phyloP scores from a whole-genome alignment of 2,888 invertebrate genomes.

The Pachymerium ferrugineum region DNA sequence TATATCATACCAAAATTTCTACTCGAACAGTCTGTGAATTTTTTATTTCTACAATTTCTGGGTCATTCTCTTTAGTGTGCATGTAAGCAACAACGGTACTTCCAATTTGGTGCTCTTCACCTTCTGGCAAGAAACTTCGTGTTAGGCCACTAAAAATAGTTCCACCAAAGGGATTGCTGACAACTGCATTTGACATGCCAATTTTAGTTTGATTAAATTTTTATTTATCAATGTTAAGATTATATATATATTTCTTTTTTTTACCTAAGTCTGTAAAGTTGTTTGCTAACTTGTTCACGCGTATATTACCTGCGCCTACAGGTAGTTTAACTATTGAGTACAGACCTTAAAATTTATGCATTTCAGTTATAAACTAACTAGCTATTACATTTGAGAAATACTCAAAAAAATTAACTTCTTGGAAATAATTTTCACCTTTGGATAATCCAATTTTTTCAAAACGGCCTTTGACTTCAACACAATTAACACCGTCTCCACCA shows the following conservation, averaged over 20 bases:
- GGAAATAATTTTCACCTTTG: no score
- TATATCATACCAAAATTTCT: background rate
- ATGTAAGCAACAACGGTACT: background rate
- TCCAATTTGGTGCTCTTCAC: background rate
- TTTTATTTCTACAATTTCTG: background rate
- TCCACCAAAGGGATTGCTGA: background rate
- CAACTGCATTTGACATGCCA: background rate
- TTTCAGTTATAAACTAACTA: no score
- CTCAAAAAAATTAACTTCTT: background rate
- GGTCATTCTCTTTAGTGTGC: background rate
- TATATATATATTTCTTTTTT: background rate
- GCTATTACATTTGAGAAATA: no score
- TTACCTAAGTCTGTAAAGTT: background rate
- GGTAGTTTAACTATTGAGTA: background rate
- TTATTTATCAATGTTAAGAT: no score
- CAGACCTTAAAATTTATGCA: no score
- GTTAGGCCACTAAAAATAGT: background rate
- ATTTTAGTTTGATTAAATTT: background rate
- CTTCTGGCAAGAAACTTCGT: background rate
- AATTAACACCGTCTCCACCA: slow-evolving; percentile 39
- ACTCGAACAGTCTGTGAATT: background rate
- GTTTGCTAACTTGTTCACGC: background rate
- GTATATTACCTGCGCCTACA: background rate
- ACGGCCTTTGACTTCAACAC: slow-evolving; percentile 37
- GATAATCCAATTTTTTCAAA: background rate